Conservation (phyloP, 2,113 vertebrate species). For the Dascyllus trimaculatus region DNA sequence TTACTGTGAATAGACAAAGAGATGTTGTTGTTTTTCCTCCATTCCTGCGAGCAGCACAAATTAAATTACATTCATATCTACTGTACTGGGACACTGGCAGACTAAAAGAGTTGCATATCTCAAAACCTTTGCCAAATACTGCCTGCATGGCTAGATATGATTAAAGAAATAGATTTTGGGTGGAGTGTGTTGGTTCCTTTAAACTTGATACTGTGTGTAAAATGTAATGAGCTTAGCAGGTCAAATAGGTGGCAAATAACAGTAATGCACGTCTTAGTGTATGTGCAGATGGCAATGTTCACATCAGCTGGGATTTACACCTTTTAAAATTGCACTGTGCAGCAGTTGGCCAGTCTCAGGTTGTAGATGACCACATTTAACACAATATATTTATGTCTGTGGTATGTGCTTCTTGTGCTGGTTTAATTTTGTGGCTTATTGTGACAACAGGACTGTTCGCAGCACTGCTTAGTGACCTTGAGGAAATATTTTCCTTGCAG, state of each 20-base stretch:
- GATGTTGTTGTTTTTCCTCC: background rate
- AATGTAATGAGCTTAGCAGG: conserved; percentile 16
- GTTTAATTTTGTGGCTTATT: conserved; percentile 3
- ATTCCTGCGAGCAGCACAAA: background rate
- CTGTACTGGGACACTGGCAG: background rate
- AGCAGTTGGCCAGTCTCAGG: conserved; percentile 23
- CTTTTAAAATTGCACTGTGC: conserved; percentile 27
- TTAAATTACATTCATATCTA: background rate
- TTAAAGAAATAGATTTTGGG: background rate
- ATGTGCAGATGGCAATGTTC: background rate
- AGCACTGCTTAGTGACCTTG: conserved; percentile 25
- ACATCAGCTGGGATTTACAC: conserved; percentile 42
- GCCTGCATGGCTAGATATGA: background rate
- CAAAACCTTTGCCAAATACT: background rate
- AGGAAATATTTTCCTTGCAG: conserved; percentile 48
- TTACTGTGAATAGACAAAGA: background rate
- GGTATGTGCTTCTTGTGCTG: conserved; percentile 21
- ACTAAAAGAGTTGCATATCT: background rate
- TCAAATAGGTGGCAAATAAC: conserved; percentile 11
- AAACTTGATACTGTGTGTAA: background rate
- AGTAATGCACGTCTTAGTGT: background rate
- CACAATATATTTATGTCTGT: conserved; percentile 18
- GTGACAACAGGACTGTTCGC: conserved; percentile 27
- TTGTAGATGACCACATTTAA: conserved; percentile 15
- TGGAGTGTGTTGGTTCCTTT: conserved; percentile 1